Evolutionary conservation across 2,797 vertebrate species (phyloP), one percentile per base, ranked within the genome.

Genomic region (Euphonia xanthogaster): DNA sequence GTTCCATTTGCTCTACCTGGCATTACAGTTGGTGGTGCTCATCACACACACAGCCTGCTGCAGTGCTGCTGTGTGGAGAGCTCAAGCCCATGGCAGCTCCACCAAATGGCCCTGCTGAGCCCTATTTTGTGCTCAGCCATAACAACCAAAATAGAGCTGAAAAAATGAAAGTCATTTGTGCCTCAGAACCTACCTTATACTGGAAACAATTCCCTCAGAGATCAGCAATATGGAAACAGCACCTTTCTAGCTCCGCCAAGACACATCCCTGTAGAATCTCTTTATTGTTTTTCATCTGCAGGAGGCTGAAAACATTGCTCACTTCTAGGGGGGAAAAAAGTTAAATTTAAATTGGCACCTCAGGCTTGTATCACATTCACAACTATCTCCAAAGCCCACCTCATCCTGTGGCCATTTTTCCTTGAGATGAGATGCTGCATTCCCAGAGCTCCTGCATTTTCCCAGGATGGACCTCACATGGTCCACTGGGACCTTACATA

Each of bases 1-100:
- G 78, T 96, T 96, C 83, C 57, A 77, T 94, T 92, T 72, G 51
- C 86, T 93, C 1, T 98, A 94, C 96, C 97, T 97, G 88, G 93
- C 93, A 87, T 83, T 66, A 65, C 6, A 2, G 73, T 67, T 68
- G 65, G 51, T 93, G 70, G 60, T 54, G 67, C 73, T 80, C 33
- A 31, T 92, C 91, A 73, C 84, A 57, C 91, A 73, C 84, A 57
- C 61, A 93, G 75, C 63, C 30, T 2, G 12, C 93, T 63, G 53
- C 57, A 89, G 48, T 24, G 50, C 18, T 74, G 51, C 37, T 90
- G 33, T 10, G 23, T 88, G 92, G 71, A 91, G 83, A 95, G 47
- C 82, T 84, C 68, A 91, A 61, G 37, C 37, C 35, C 23, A 4
- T 72, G 84, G 62, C 57, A 50, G 66, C 62, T 84, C 68, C 25